Percentiles rank a stretch among this genome's conserved stretches.
phyloP scores from a whole-genome alignment of 2,888 invertebrate species.

The Steinernema scapterisci region DNA sequence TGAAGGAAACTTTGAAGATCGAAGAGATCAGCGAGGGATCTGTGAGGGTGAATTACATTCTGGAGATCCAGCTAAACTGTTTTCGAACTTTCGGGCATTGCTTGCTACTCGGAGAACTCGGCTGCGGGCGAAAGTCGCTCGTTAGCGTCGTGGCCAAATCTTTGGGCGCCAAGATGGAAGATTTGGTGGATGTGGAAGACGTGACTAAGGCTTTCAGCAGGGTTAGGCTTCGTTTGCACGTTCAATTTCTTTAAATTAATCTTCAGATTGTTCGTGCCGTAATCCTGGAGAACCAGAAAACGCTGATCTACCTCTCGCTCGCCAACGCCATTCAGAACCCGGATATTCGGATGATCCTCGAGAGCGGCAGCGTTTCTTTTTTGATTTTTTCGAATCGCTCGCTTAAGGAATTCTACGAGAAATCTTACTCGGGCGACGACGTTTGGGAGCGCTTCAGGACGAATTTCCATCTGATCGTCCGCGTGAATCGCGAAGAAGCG shows the following conservation, averaged over 20 bases:
- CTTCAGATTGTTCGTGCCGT: background rate
- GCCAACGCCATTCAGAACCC: background rate
- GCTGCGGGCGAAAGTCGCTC: background rate
- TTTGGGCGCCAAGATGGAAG: background rate
- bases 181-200: background rate
- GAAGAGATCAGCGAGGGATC: background rate
- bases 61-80: background rate
- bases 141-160: background rate
- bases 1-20: background rate
- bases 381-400: background rate
- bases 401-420: background rate
- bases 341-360: slow-evolving; percentile 6
- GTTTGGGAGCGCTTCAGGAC: background rate
- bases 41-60: background rate
- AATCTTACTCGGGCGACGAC: background rate
- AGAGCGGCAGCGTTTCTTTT: background rate
- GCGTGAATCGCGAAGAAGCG: background rate
- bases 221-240: background rate
- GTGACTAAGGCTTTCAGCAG: background rate
- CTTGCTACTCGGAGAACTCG: slow-evolving; percentile 3
- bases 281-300: background rate
- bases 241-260: background rate
- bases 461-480: slow-evolving; percentile 2
- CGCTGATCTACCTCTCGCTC: background rate
- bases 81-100: background rate